These are phyloP conservation scores for Liolophura sinensis DNA, from an alignment of 1,140 invertebrate species.

Conservation along the genomic window DNA sequence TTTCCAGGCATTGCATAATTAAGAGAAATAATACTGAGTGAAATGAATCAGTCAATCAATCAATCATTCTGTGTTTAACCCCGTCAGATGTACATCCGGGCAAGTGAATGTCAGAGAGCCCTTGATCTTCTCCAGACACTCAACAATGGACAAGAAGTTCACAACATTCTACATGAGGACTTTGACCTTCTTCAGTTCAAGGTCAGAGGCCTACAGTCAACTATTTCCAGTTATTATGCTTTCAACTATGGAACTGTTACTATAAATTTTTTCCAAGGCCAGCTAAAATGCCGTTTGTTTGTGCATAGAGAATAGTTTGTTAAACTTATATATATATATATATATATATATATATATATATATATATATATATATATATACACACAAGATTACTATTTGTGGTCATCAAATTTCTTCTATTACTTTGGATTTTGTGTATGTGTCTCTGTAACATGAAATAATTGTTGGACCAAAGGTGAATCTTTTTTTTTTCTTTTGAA, in stretches of 20 bases:
- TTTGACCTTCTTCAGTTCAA: conserved; percentile 59
- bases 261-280: too few relatives aligned
- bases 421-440: background rate
- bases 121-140: conserved; percentile 2
- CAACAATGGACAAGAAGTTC: background rate
- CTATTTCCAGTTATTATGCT: too few relatives aligned
- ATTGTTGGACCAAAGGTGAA: background rate
- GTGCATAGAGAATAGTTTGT: background rate
- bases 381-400: too few relatives aligned
- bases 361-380: conserved; percentile 1
- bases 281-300: too few relatives aligned
- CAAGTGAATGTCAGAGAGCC: conserved; percentile 1
- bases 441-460: conserved; percentile 1
- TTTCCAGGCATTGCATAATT: too few relatives aligned
- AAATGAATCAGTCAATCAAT: too few relatives aligned
- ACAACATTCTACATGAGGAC: background rate
- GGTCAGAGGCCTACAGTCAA: conserved; percentile 28
- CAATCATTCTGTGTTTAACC: too few relatives aligned
- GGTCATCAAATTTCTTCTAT: too few relatives aligned
- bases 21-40: too few relatives aligned
- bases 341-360: background rate
- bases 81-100: conserved; percentile 2
- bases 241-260: too few relatives aligned
- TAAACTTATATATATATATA: background rate
- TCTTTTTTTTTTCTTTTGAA: background rate